Evolutionary conservation across 37 sponge, comb jelly and placozoan genomes (phyloP), one percentile per base, ranked within the genome.

Genomic region (Dysidea cf. avara): DNA sequence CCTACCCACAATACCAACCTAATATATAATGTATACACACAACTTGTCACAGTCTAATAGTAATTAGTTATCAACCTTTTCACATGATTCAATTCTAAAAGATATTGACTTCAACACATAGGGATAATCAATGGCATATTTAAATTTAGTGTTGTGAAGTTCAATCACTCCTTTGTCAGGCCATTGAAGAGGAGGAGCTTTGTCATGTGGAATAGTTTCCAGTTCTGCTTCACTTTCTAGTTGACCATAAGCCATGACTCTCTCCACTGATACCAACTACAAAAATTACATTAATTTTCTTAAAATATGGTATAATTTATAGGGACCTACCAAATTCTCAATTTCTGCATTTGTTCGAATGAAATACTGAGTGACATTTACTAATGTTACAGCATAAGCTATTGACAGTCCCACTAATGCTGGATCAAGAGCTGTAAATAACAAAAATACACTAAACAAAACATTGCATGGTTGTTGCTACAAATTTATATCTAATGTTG

Each of bases 1-100:
- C 1, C 96, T 71, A 35, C 96, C 96, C 1, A 95, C 89, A 64
- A 95, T 84, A 24, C 96, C 96, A 64, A 95, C 61, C 92, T 91
- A 46, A 30, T 9, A 43, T 43, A 12, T 43, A 12, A 43, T 43
- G 9, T 43, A 43, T 5, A n/a, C n/a, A n/a, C n/a, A n/a, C n/a
- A n/a, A n/a, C n/a, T n/a, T n/a, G n/a, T n/a, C n/a, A n/a, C n/a
- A n/a, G n/a, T n/a, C n/a, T n/a, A n/a, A n/a, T n/a, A n/a, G n/a
- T n/a, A n/a, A n/a, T n/a, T n/a, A n/a, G n/a, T n/a, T 54, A 67
- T n/a, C 47, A 16, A 90, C 83, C 71, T 90, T 90, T 69, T 90
- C 91, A 56, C 77, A 39, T 0, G 79, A 57, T 48, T 72, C 60
- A 55, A 90, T 85, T 36, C 53, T 18, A 49, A 69, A 66, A 18